Percentiles rank a stretch among this genome's conserved stretches.
These are phyloP conservation scores for Phaethornis superciliosus DNA, from an alignment of 2,113 vertebrate genomes.

Conservation along the genomic window DNA sequence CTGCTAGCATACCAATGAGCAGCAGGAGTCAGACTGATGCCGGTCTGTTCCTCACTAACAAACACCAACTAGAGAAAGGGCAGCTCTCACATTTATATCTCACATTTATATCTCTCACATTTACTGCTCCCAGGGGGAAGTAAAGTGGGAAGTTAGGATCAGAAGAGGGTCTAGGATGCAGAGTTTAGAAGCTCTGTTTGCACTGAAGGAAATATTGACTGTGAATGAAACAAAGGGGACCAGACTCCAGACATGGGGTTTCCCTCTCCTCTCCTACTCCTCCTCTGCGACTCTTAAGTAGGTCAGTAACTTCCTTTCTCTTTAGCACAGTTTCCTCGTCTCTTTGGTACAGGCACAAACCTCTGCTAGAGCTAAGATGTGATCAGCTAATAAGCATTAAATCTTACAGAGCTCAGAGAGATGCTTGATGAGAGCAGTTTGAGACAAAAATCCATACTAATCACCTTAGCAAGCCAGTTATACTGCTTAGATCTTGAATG, in stretches of 20 bases:
- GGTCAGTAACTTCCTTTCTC: constrained; percentile 43
- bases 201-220: background rate
- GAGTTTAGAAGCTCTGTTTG: background rate
- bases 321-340: background rate
- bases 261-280: background rate
- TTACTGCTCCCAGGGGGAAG: background rate
- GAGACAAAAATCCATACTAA: background rate
- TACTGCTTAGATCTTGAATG: background rate
- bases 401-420: background rate
- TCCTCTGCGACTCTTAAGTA: background rate
- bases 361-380: background rate
- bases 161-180: background rate
- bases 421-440: background rate
- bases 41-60: background rate
- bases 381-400: background rate
- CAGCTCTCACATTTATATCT: background rate
- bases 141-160: background rate
- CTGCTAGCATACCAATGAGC: background rate
- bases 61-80: background rate
- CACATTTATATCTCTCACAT: no score
- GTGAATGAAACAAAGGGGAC: background rate
- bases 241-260: background rate
- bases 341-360: background rate
- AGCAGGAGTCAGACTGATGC: background rate
- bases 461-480: background rate